A percentile compares a stretch with the other conserved stretches of the same genome.
Evolutionary conservation across 2,888 invertebrate species (phyloP).

Genomic region (Hermaeophaga mercurialis): DNA sequence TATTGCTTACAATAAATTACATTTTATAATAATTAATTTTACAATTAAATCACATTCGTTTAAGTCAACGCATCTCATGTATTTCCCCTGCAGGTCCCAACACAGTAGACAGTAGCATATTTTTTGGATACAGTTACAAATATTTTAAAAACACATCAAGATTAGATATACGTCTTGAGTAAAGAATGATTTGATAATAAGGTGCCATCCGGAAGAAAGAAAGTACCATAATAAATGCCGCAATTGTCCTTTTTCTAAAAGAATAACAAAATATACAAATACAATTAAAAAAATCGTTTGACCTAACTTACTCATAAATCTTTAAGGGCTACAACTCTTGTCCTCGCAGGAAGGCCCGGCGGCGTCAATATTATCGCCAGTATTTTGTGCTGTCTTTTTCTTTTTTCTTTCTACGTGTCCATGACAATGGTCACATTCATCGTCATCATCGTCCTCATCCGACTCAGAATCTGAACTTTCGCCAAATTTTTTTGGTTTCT

Average conservation of each 20-base stretch:
- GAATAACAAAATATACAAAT: too few species aligned
- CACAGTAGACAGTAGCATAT: background rate
- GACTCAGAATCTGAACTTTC: slow-evolving; percentile 82
- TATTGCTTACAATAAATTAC: slow-evolving; percentile 18
- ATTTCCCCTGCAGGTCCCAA: background rate
- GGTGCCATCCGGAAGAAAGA: background rate
- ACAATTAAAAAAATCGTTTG: too few species aligned
- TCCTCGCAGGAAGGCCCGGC: slow-evolving; percentile 17
- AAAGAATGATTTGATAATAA: background rate
- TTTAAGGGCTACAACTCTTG: slow-evolving; percentile 10
- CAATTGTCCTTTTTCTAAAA: too few species aligned
- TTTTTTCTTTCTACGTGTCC: slow-evolving; percentile 75
- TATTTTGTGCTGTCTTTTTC: slow-evolving; percentile 29
- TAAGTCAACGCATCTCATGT: background rate
- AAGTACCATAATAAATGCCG: too few species aligned
- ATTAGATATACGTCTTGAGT: background rate
- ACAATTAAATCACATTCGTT: slow-evolving; percentile 17
- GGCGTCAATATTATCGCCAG: slow-evolving; percentile 22
- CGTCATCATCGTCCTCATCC: slow-evolving; percentile 66
- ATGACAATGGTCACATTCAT: slow-evolving; percentile 86
- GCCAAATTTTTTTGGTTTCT: slow-evolving; percentile 85
- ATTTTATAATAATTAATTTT: slow-evolving; percentile 3
- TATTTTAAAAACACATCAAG: background rate
- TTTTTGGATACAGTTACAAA: background rate
- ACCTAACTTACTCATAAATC: background rate